Base-by-base conservation (phyloP, 2,888 invertebrate genomes). In the Aromia moschata region DNA sequence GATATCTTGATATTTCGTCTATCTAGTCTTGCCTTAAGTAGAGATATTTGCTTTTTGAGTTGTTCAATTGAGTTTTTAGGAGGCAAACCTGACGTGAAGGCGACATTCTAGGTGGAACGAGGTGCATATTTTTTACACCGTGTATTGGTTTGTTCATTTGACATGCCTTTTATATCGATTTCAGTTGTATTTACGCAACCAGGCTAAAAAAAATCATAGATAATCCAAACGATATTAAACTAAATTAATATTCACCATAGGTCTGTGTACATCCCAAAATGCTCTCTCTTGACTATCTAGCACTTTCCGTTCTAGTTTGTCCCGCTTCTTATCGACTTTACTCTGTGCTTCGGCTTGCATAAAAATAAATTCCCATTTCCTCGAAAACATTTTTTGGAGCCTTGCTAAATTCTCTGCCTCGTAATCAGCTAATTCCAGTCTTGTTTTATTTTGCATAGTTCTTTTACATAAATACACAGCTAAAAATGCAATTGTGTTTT, bases 321-420 rank as follows among this genome's bases (percentile, higher is more conserved):
- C 98, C 18, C 99, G 86, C 78, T 98, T 99, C 81, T 99, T 99
- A 80, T 99, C 99, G 44, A 99, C 98, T 86, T 96, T 91, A 74
- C 91, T 91, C 79, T 93, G 93, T 14, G 85, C 92, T 79, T 93
- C 93, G 2, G 93, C 99, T 83, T 99, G 99, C 98, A 99, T 98
- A 81, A 97, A 98, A 74, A 99, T 98, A 79, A 99, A 98, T 83
- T 99, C 99, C 99, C 99, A 99, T 80, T 99, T 98, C 56, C 98
- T 84, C 11, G 96, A 96, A 83, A 99, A 98, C 94, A 98, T 97
- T 83, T 98, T 98, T 84, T 99, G 99, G 43, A 99, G 84, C 52
- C 96, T 85, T 1, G 98, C 98, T 63, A 99, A 83, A 74, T 98
- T 98, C 81, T 99, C 99, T 0, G 98, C 98, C 79, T 99, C 99